phyloP scores from a whole-genome alignment of 2,113 vertebrate genomes.

The Seriola quinqueradiata region DNA sequence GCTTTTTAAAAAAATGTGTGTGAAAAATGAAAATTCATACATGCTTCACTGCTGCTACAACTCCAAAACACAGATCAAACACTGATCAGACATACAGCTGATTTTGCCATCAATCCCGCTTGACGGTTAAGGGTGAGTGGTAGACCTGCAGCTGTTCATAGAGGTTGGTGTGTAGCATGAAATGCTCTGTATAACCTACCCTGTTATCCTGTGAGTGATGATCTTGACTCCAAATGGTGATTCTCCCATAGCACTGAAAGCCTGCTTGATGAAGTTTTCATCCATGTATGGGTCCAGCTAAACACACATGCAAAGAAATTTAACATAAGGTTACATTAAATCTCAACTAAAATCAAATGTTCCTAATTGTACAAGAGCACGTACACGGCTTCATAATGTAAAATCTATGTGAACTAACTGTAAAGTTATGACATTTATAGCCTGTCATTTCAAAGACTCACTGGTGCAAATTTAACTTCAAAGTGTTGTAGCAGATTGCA shows the following conservation, averaged over 20 bases:
- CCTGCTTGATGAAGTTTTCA: slow-evolving; percentile 87
- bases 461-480: too few species aligned
- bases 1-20: too few species aligned
- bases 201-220: slow-evolving; percentile 86
- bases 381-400: neutral
- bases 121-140: neutral
- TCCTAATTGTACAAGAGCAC: neutral
- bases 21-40: too few species aligned
- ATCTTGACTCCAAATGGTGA: slow-evolving; percentile 86
- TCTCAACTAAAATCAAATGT: neutral
- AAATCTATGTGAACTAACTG: neutral
- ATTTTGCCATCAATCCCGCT: neutral
- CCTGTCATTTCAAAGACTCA: too few species aligned
- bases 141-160: neutral
- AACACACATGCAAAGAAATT: neutral
- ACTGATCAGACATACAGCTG: too few species aligned
- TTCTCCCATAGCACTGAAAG: slow-evolving; percentile 87
- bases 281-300: slow-evolving; percentile 89
- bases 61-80: too few species aligned
- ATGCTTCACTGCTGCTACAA: too few species aligned
- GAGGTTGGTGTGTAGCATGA: neutral
- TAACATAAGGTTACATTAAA: neutral
- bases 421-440: neutral
- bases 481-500: too few species aligned
- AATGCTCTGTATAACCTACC: slow-evolving; percentile 61